Evolutionary conservation across 2,113 vertebrate species (phyloP).

Genomic region (Mustelus asterias): DNA sequence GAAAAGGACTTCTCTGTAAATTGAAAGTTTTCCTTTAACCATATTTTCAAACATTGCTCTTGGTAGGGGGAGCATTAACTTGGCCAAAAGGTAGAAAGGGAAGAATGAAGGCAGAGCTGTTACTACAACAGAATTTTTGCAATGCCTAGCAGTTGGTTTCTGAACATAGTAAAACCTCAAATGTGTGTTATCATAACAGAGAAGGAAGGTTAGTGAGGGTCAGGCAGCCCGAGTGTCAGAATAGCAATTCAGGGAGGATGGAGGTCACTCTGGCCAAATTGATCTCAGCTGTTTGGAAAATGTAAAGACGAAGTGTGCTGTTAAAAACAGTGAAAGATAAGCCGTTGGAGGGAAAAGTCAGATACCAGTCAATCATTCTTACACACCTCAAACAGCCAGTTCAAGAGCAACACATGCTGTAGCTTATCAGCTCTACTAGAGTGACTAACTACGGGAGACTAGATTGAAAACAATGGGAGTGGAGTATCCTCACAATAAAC

Average conservation of each 20-base stretch:
- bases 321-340: too few species aligned
- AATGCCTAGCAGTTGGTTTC: background rate
- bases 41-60: background rate
- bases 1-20: background rate
- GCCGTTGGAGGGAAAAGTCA: too few species aligned
- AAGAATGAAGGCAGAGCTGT: background rate
- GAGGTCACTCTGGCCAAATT: background rate
- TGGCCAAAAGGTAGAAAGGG: background rate
- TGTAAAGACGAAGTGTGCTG: too few species aligned
- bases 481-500: too few species aligned
- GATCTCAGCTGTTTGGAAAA: background rate
- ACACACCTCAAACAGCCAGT: too few species aligned
- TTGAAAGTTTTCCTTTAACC: background rate
- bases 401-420: too few species aligned
- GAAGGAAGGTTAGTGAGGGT: background rate
- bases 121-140: background rate
- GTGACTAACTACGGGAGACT: too few species aligned
- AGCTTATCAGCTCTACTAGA: background rate
- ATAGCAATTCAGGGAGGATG: background rate
- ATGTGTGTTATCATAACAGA: background rate
- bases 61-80: background rate
- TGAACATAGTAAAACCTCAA: background rate
- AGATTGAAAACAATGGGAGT: too few species aligned
- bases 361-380: too few species aligned
- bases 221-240: background rate